Conservation (phyloP, 2,888 invertebrate genomes). For the Polydrusus tereticollis region DNA sequence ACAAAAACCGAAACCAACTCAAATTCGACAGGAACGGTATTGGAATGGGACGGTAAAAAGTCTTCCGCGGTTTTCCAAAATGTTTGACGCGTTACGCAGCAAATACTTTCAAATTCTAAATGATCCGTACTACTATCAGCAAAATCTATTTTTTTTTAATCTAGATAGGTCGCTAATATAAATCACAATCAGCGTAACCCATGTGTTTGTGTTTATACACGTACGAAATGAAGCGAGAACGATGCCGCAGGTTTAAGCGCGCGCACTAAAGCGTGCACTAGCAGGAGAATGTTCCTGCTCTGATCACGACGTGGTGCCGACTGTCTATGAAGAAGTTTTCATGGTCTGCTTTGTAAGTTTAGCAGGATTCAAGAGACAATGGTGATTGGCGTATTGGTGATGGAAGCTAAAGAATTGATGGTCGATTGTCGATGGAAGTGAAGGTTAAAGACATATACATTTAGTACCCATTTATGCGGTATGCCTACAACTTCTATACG, state of each 20-base stretch:
- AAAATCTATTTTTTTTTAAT: slow-evolving; percentile 1
- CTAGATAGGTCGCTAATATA: not conserved
- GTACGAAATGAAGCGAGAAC: slow-evolving; percentile 1
- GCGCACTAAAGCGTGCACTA: slow-evolving; percentile 36
- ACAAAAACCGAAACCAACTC: no score
- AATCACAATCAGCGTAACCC: not conserved
- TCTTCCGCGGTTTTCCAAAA: no score
- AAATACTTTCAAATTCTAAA: not conserved
- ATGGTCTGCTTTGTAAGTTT: slow-evolving; percentile 10
- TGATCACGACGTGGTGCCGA: slow-evolving; percentile 40
- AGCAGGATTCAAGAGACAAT: slow-evolving; percentile 30
- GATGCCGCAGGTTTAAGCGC: slow-evolving; percentile 23
- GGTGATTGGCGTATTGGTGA: slow-evolving; percentile 26
- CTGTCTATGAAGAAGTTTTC: slow-evolving; percentile 25
- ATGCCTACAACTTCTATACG: no score
- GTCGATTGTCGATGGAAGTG: slow-evolving; percentile 16
- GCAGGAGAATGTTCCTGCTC: slow-evolving; percentile 40
- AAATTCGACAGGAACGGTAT: no score
- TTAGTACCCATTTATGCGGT: no score
- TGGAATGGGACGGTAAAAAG: no score
- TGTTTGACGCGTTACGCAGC: not conserved
- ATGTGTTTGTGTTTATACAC: slow-evolving; percentile 29
- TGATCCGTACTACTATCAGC: not conserved
- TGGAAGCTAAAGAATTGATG: slow-evolving; percentile 29
- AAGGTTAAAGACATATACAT: slow-evolving; percentile 28